These are phyloP conservation scores for Peromyscus melanophrys DNA, from an alignment of 2,797 vertebrate species.

Conservation along the genomic window DNA sequence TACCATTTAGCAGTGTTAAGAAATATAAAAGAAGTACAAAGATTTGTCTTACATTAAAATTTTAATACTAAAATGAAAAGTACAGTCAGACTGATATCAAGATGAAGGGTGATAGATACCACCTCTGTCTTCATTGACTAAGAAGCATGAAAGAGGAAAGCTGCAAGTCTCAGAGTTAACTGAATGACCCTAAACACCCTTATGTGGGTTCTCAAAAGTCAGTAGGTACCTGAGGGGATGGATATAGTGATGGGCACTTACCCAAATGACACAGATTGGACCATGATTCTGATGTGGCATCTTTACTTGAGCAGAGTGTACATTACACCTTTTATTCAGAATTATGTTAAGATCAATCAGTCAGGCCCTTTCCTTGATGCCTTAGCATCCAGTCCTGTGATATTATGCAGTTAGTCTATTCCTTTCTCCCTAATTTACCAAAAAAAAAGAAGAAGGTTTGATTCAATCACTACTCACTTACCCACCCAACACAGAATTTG, in stretches of 20 bases:
- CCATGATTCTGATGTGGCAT: neutral
- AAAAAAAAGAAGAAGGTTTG: neutral
- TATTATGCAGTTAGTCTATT: neutral
- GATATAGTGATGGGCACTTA: neutral
- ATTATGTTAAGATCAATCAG: neutral
- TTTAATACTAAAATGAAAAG: neutral
- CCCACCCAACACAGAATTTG: constrained; percentile 14
- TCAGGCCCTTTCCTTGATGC: neutral
- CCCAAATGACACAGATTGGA: neutral
- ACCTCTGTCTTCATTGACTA: neutral
- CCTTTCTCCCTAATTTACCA: constrained; percentile 8
- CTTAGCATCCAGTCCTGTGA: neutral
- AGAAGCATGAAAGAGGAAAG: constrained; percentile 13
- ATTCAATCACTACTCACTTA: constrained; percentile 27
- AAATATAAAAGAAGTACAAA: neutral
- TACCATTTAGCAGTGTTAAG: constrained; percentile 53
- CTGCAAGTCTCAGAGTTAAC: neutral
- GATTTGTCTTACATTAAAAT: constrained; percentile 37
- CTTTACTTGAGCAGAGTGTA: neutral
- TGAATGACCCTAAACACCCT: neutral
- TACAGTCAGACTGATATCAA: constrained; percentile 14
- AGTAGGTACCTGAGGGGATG: neutral
- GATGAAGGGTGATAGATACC: neutral
- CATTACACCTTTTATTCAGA: constrained; percentile 49
- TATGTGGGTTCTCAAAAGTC: neutral